Evolutionary conservation across 92 coral and sea anemone species (phyloP), one percentile per base, ranked within the genome.

Genomic region (Epizoanthus scotinus): DNA sequence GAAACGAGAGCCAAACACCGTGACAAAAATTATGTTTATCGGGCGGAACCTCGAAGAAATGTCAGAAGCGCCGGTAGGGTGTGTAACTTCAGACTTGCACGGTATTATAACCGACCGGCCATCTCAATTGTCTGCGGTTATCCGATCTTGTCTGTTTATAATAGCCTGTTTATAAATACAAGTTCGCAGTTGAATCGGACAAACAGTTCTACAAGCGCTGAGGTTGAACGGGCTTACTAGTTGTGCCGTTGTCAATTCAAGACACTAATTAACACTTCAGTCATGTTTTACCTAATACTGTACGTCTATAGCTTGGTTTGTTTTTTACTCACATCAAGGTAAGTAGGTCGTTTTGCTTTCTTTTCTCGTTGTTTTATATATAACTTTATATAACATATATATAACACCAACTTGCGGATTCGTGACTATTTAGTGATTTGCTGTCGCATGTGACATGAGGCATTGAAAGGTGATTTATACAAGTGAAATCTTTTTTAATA

Each of bases 101-200:
- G 24, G 47, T 15, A 47, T 47, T 47, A 47, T 47, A 2, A 40
- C 8, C 44, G 67, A 75, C 81, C 67, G 69, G 3, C 22, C 57
- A 20, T 34, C 38, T 58, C 68, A 42, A 60, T 60, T 59, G 81
- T 75, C 81, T 75, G 69, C 57, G 81, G 81, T 73, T 73, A 73
- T 7, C 5, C 20, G 66, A 40, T 57, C 81, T 25, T 1, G 14
- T 40, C 42, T 28, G 69, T 50, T 47, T 47, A 47, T 47, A 47
- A 47, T 47, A 47, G 52, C 52, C 52, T 21, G 68, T 75, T 75
- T 58, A 75, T 75, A 75, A 75, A 75, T 75, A 75, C 66, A 56
- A 36, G 38, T 21, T 58, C 20, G 56, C 55, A 34, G 67, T 75
- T 56, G 36, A 1, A 57, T 38, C 21, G 53, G 22, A n/a, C 12